Percentiles rank a stretch among this genome's conserved stretches.
These are phyloP conservation scores for Crotalus viridis DNA, from an alignment of 2,113 vertebrate species.

Conservation along the genomic window DNA sequence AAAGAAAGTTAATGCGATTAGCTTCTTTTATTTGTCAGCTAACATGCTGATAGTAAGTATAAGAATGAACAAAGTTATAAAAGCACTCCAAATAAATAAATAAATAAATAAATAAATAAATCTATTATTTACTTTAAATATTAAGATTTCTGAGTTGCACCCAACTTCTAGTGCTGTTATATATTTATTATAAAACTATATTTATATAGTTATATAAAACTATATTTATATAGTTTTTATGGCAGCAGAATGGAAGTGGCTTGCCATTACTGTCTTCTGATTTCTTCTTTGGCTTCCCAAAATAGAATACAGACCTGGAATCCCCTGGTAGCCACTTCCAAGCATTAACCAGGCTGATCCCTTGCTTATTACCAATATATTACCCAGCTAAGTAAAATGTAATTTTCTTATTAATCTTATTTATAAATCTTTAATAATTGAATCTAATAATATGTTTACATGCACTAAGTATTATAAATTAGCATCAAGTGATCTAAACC, in stretches of 20 bases:
- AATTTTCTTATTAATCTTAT: not conserved
- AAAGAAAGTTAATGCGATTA: slow-evolving; percentile 49
- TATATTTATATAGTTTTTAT: not conserved
- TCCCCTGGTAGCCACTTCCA: not conserved
- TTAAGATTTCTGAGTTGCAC: not conserved
- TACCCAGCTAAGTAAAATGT: not conserved
- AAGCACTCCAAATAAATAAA: not conserved
- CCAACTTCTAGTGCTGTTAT: not conserved
- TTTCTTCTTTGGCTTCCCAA: not conserved
- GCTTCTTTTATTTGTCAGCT: slow-evolving; percentile 45
- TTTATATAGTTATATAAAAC: not conserved
- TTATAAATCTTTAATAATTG: not conserved
- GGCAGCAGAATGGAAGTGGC: not conserved
- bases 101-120: not conserved
- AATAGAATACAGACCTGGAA: not conserved
- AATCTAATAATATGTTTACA: not conserved
- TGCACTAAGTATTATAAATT: not conserved
- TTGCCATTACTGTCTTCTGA: not conserved
- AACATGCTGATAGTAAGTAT: slow-evolving; percentile 30
- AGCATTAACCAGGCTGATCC: not conserved
- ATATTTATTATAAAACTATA: not conserved
- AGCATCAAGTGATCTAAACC: not conserved
- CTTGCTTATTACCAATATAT: not conserved
- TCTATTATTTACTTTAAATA: not conserved
- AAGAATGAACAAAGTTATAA: not conserved